Evolutionary conservation across 2,888 invertebrate genomes (phyloP), one percentile per base, ranked within the genome.

Genomic region (Ophioninae sp.): DNA sequence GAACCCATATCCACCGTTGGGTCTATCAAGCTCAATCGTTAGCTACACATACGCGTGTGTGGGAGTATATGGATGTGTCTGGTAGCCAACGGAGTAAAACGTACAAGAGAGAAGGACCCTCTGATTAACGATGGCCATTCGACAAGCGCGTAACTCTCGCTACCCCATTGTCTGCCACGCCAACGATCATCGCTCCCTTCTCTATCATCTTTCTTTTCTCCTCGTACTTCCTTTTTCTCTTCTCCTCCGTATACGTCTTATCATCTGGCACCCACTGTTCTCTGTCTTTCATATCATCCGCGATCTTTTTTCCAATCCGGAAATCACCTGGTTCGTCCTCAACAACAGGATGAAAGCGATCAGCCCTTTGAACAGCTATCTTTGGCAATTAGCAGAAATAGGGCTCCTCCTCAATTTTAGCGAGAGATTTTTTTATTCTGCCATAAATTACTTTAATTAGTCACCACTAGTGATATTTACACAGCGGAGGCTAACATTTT

Each of bases 91-190:
- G 68, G 78, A 74, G 81, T 74, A 81, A 79, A 74, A 84, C 75
- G 81, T 75, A 67, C 71, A 61, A 67, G 81, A 67, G 73, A 63
- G 79, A 73, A 79, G 68, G 81, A 74, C 20, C 75, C 68, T 80
- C 88, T 89, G 89, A 90, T 90, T 88, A 90, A 90, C 90, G 88
- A 88, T 84, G 85, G 84, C 86, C 87, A 83, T 88, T 85, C 84
- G 82, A 84, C 80, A 82, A 71, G 81, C 85, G 88, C 86, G 85
- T 86, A 86, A 86, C 85, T 63, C 71, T 85, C 85, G 73, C 69
- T 80, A 77, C 78, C 75, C 86, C 85, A 85, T 87, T 87, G 85
- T 85, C 79, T 81, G 82, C 59, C 64, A 63, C 80, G 83, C 75
- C 85, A 81, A 77, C 68, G 75, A 79, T 78, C 73, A 87, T 85